These are phyloP conservation scores for Drosophila takahashii DNA, from an alignment of 1,140 invertebrate genomes.

Conservation along the genomic window DNA sequence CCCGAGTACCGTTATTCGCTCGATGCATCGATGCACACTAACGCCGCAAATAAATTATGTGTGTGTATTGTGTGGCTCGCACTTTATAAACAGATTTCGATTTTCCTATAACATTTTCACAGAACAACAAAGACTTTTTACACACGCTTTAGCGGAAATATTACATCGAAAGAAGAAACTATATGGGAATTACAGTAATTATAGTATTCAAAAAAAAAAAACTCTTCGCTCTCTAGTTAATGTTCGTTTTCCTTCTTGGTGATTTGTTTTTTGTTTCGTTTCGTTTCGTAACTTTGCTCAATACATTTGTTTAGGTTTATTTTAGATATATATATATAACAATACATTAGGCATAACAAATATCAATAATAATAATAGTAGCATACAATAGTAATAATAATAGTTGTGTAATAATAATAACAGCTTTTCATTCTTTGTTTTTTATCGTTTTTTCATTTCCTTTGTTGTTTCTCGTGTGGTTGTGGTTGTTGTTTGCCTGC, in stretches of 20 bases:
- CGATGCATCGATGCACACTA: constrained; percentile 3
- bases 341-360: constrained; percentile 83
- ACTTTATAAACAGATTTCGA: constrained; percentile 27
- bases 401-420: constrained; percentile 78
- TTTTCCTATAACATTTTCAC: constrained; percentile 6
- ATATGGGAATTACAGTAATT: constrained; percentile 30
- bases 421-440: constrained; percentile 66
- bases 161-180: constrained; percentile 36
- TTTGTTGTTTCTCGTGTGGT: constrained; percentile 18
- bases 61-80: constrained; percentile 9
- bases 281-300: constrained; percentile 33
- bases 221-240: constrained; percentile 11
- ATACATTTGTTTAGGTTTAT: constrained; percentile 54
- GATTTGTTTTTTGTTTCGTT: constrained; percentile 15
- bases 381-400: constrained; percentile 71
- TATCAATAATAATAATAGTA: constrained; percentile 75
- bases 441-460: constrained; percentile 14
- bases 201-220: constrained; percentile 36
- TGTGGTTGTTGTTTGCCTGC: constrained; percentile 8
- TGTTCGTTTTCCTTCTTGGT: constrained; percentile 10
- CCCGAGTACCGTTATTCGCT: background rate
- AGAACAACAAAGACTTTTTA: constrained; percentile 43
- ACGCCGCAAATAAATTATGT: constrained; percentile 5
- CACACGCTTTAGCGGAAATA: constrained; percentile 38
- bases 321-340: constrained; percentile 71